phyloP scores from a whole-genome alignment of 1,140 invertebrate genomes.

The Macrocentrus cingulum region DNA sequence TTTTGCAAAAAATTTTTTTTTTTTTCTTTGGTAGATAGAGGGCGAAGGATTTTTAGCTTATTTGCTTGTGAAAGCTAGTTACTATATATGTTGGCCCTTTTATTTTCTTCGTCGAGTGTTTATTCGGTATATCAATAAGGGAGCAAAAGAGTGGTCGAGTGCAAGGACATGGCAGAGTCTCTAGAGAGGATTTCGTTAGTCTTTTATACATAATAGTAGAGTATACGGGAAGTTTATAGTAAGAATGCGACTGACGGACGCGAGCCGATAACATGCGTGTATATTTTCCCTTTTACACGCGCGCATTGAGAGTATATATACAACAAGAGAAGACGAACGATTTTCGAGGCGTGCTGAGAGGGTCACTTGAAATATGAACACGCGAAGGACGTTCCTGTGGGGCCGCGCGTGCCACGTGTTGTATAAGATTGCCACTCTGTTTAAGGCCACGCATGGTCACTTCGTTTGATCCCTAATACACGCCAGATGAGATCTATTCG shows the following conservation, averaged over 20 bases:
- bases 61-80: constrained; percentile 34
- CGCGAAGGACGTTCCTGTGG: constrained; percentile 18
- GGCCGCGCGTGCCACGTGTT: constrained; percentile 20
- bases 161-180: not conserved
- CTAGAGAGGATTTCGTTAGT: not conserved
- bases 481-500: too few species aligned
- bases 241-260: not conserved
- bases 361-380: constrained; percentile 44
- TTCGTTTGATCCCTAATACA: constrained; percentile 12
- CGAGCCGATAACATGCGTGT: constrained; percentile 20
- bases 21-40: too few species aligned
- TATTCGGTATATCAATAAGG: constrained; percentile 48
- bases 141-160: constrained; percentile 26
- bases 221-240: not conserved
- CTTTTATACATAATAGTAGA: not conserved
- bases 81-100: constrained; percentile 23
- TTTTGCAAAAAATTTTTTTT: too few species aligned
- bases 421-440: constrained; percentile 18
- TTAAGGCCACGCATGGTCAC: constrained; percentile 20
- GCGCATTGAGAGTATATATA: too few species aligned
- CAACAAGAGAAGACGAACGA: constrained; percentile 17
- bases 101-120: constrained; percentile 32
- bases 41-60: not conserved
- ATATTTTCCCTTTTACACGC: constrained; percentile 16
- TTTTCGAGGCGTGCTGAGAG: constrained; percentile 31